Percentiles rank a stretch among this genome's conserved stretches.
Evolutionary conservation across 2,888 invertebrate species (phyloP).

Genomic region (Nomada ruficornis): DNA sequence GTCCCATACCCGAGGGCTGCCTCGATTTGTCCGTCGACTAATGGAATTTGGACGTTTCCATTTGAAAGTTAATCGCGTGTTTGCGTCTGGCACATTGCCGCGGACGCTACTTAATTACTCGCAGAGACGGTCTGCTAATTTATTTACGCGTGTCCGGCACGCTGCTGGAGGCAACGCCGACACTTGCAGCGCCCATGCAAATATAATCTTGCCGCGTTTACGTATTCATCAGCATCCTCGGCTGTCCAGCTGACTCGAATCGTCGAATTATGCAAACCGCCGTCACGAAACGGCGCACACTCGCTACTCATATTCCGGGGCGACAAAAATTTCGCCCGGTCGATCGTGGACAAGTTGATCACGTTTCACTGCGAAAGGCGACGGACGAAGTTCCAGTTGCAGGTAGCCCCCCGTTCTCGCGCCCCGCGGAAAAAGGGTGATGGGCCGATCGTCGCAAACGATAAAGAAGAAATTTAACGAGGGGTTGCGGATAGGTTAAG

Average conservation of each 20-base stretch:
- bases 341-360: neutral
- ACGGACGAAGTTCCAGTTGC: neutral
- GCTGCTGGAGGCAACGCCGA: conserved; percentile 10
- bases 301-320: neutral
- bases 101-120: conserved; percentile 45
- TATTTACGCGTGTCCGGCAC: conserved; percentile 30
- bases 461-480: conserved; percentile 81
- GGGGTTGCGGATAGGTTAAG: conserved; percentile 73
- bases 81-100: conserved; percentile 14
- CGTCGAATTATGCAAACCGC: conserved; percentile 29
- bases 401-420: conserved; percentile 51
- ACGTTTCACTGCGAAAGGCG: neutral
- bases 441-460: conserved; percentile 67
- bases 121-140: conserved; percentile 47
- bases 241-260: neutral
- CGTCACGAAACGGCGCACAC: neutral
- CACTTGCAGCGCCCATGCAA: conserved; percentile 24
- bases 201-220: conserved; percentile 37
- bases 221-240: conserved; percentile 10
- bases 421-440: conserved; percentile 61
- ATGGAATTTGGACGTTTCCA: conserved; percentile 44
- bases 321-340: conserved; percentile 12
- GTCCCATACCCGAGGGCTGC: conserved; percentile 23
- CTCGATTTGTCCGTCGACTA: conserved; percentile 39
- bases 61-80: conserved; percentile 47